Evolutionary conservation across 2,113 vertebrate species (phyloP).

Genomic region (Notothenia rossii): DNA sequence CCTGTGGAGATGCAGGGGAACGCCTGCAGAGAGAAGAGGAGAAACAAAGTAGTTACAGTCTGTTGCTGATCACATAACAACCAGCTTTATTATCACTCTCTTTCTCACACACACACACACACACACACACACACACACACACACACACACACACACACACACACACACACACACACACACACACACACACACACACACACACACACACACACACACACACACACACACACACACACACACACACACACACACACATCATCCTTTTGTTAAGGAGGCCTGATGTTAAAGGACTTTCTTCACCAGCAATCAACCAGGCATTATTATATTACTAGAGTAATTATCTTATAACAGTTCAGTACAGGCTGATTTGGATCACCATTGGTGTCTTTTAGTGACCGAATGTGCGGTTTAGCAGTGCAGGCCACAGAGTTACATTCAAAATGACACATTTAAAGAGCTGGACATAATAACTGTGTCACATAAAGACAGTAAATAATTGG

Average conservation of each 20-base stretch:
- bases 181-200: too few relatives aligned
- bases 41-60: conserved; percentile 40
- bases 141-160: too few relatives aligned
- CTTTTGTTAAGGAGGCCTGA: background rate
- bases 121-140: too few relatives aligned
- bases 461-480: background rate
- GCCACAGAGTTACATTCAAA: background rate
- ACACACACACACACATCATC: conserved; percentile 2
- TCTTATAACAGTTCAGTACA: background rate
- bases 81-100: background rate
- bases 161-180: too few relatives aligned
- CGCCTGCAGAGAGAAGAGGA: conserved; percentile 81
- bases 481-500: background rate
- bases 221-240: too few relatives aligned
- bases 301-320: background rate
- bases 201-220: too few relatives aligned
- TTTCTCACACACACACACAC: conserved; percentile 5
- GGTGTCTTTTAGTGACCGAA: background rate
- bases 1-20: conserved; percentile 94
- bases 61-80: conserved; percentile 29
- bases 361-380: background rate
- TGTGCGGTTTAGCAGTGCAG: background rate
- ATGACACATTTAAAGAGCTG: background rate
- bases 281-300: background rate
- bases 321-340: background rate